Base-by-base conservation (phyloP, 1,140 invertebrate species). In the Atopsyche davidsoni region DNA sequence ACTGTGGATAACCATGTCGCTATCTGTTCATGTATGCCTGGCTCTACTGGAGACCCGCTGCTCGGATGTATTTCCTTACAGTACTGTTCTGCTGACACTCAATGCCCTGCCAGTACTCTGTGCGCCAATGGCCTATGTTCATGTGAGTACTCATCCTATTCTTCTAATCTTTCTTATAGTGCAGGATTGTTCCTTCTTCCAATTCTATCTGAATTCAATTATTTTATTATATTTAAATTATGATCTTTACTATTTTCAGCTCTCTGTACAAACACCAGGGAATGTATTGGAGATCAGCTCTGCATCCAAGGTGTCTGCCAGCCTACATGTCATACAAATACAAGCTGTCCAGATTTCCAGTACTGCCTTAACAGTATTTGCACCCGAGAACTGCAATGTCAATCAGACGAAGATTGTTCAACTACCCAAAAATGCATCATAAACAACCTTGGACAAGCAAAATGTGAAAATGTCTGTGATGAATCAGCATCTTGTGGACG, bases 361-460 rank as follows among this genome's bases (percentile, higher is more conserved):
- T 87, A 79, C 57, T 93, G 89, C 60, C 75, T 77, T 40, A 88
- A 91, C 59, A 86, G 80, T 58, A 85, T 92, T 48, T 92, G 89
- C 60, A 82, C 80, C 14, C 84, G 88, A 73, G 86, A 90, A 70
- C 64, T 85, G 4, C 79, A 81, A 53, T 93, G 89, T 60, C 69
- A 70, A 25, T 66, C 70, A 1, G 78, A 91, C 58, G 64, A 75
- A 1, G 85, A 92, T 46, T 92, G 89, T 61, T 43, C 51, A 14
- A 55, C 59, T 13, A 62, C 56, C 39, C 80, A 85, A 61, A 80
- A 80, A 57, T 90, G 87, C 60, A 62, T 81, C 3, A 67, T 75
- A 17, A 86, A 87, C 59, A 73, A 68, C 38, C 65, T 83, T 13
- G 86, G 85, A 7, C 79, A 82, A 59, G 79, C 81, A 0, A 81